phyloP scores from a whole-genome alignment of 2,113 vertebrate genomes.

The Lonchura striata region DNA sequence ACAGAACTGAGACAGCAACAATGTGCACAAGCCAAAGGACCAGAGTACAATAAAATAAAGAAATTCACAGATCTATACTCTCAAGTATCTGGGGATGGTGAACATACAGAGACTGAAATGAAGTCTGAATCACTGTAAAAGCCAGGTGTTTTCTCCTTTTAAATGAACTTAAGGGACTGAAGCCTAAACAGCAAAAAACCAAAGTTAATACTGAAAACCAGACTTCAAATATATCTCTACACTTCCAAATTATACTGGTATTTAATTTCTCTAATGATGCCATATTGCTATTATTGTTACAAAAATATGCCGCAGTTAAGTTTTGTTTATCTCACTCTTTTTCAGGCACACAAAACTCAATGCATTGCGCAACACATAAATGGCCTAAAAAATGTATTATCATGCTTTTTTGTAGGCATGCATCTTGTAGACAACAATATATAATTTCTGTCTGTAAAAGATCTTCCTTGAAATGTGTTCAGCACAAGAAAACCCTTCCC shows the following conservation, averaged over 20 bases:
- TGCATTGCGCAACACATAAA: background rate
- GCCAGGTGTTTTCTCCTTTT: background rate
- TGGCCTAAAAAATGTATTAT: background rate
- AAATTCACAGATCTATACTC: background rate
- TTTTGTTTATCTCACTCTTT: background rate
- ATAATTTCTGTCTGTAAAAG: constrained; percentile 41
- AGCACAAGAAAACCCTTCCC: constrained; percentile 21
- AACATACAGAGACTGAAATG: background rate
- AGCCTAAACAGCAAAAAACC: background rate
- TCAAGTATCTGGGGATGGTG: background rate
- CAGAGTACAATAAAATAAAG: background rate
- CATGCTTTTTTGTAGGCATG: background rate
- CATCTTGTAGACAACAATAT: background rate
- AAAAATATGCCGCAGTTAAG: background rate
- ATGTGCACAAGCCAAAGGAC: background rate
- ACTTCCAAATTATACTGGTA: background rate
- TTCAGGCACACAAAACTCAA: background rate
- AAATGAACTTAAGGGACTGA: background rate
- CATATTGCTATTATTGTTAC: background rate
- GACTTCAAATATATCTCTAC: background rate
- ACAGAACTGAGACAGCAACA: background rate
- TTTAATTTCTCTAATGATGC: background rate
- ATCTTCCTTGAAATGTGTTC: background rate
- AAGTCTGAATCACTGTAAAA: background rate
- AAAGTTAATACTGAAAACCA: background rate